Evolutionary conservation across 92 coral and sea anemone genomes (phyloP), one percentile per base, ranked within the genome.

Genomic region (Pocillopora meandrina): DNA sequence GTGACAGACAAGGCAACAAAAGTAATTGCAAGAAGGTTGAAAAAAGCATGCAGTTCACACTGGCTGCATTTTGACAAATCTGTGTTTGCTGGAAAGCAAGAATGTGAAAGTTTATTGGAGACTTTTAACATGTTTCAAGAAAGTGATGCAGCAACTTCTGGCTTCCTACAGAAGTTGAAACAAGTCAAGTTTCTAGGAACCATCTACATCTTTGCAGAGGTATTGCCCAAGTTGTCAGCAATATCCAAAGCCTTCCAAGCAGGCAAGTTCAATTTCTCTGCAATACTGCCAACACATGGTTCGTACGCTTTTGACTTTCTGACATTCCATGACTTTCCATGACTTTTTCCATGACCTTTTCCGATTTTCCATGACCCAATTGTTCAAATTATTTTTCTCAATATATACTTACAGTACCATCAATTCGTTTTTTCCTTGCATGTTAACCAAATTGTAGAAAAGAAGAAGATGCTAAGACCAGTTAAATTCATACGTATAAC

Each of bases 281-380:
- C 84, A 14, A 66, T 80, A 65, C 75, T 36, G 59, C 84, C 84
- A 26, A n/a, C n/a, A n/a, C n/a, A n/a, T n/a, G n/a, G n/a, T n/a
- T n/a, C n/a, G n/a, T n/a, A n/a, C n/a, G n/a, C n/a, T n/a, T n/a
- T n/a, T n/a, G n/a, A n/a, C n/a, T n/a, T n/a, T n/a, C n/a, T n/a
- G n/a, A n/a, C n/a, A n/a, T n/a, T n/a, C n/a, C n/a, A n/a, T n/a
- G n/a, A n/a, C n/a, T n/a, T n/a, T n/a, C n/a, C n/a, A n/a, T n/a
- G n/a, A n/a, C n/a, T n/a, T n/a, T n/a, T n/a, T n/a, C n/a, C n/a
- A n/a, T n/a, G n/a, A n/a, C n/a, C n/a, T n/a, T n/a, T n/a, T n/a
- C n/a, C n/a, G n/a, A n/a, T n/a, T n/a, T n/a, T n/a, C n/a, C n/a
- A n/a, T n/a, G n/a, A n/a, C n/a, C n/a, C n/a, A n/a, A n/a, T n/a